Evolutionary conservation across 2,888 invertebrate species (phyloP), one percentile per base, ranked within the genome.

Genomic region (Epinotia demarniana): DNA sequence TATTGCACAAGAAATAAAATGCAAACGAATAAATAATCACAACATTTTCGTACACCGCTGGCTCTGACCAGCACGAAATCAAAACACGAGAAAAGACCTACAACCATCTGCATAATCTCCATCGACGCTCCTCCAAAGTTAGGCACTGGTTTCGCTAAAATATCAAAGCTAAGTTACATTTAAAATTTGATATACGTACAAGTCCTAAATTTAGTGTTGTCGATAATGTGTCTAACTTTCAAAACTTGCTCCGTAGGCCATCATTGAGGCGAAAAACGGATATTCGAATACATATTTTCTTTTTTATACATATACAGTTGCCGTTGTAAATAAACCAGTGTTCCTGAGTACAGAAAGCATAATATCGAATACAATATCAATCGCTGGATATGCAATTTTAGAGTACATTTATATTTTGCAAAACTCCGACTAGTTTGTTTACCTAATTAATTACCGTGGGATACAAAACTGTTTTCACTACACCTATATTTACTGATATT

Each of bases 91-190:
- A 60, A 39, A 66, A 64, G 33, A 58, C 39, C 39, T 60, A 67
- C 18, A 64, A 57, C 60, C 60, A 85, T 74, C 82, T 77, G 79
- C 90, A 80, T 87, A 89, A 90, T 89, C 90, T 89, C 90, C 82
- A 84, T 39, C 53, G 80, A 85, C 85, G 87, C 78, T 82, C 84
- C 39, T 39, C 88, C 88, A 82, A 85, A 83, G 80, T 88, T 89
- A 93, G 93, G 93, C 93, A 93, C 93, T 92, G 92, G 89, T 88
- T 91, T 87, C 85, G 90, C 89, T 91, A 91, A 90, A 86, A 79
- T 93, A 92, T 89, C 90, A 92, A 93, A 93, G 93, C 92, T 91
- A 92, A 89, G 85, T 82, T 83, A 82, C 81, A 79, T 85, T 85
- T 86, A 87, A 83, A 83, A 82, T 87, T 84, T 86, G 86, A 89